phyloP scores from a whole-genome alignment of 2,797 vertebrate species.

The Poecilia gillii region DNA sequence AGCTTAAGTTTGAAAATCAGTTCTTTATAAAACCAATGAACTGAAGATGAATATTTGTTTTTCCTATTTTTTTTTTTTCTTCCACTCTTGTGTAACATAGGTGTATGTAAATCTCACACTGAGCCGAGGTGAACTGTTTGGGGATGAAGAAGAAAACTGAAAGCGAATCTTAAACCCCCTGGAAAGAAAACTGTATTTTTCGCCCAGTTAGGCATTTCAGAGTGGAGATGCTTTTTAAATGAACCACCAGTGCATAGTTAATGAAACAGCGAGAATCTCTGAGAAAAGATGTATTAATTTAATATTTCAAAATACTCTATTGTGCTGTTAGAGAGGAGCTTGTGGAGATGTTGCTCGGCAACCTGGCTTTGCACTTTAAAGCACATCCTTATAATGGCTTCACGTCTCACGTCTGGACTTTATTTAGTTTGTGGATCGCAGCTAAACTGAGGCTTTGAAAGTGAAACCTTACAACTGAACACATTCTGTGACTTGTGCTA shows the following conservation, averaged over 20 bases:
- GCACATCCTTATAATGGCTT: background rate
- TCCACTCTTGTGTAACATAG: background rate
- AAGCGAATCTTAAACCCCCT: background rate
- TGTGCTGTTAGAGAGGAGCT: background rate
- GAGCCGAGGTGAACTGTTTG: background rate
- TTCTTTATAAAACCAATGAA: background rate
- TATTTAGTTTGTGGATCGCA: background rate
- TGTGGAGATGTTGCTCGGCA: background rate
- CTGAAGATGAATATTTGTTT: background rate
- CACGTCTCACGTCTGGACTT: background rate
- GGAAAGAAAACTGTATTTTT: background rate
- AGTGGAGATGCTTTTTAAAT: background rate
- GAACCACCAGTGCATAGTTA: background rate
- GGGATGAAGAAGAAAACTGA: background rate
- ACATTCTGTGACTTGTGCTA: background rate
- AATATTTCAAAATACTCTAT: background rate
- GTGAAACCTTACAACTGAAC: background rate
- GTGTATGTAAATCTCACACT: background rate
- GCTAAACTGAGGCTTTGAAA: background rate
- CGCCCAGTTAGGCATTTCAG: background rate
- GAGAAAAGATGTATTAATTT: background rate
- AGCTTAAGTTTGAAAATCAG: background rate
- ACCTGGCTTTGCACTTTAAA: background rate
- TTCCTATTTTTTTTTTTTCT: background rate
- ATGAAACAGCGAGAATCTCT: background rate